Percentiles rank a stretch among this genome's conserved stretches.
phyloP scores from a whole-genome alignment of 2,113 vertebrate species.

The Cyprinus carpio region DNA sequence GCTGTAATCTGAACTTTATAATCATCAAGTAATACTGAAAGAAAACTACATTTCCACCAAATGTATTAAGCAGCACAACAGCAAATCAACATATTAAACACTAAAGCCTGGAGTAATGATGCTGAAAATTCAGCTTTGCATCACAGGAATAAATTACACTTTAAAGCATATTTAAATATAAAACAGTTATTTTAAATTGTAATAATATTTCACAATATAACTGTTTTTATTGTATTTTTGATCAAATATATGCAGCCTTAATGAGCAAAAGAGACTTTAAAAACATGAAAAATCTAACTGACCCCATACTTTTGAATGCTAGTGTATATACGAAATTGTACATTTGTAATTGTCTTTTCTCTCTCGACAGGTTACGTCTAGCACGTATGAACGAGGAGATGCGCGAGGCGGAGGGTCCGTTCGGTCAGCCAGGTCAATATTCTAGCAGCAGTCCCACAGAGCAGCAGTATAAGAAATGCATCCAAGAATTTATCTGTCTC shows the following conservation, averaged over 20 bases:
- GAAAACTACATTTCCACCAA: not conserved
- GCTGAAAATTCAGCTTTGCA: not conserved
- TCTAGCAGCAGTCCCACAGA: conserved; percentile 92
- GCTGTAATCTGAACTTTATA: not conserved
- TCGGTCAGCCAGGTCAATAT: conserved; percentile 89
- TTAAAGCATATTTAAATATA: not conserved
- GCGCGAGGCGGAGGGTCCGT: conserved; percentile 90
- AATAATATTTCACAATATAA: not conserved
- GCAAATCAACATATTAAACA: no score
- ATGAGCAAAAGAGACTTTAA: not conserved
- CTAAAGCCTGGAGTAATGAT: not conserved
- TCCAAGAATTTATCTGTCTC: conserved; percentile 97
- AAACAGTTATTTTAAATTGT: not conserved
- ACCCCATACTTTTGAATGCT: not conserved
- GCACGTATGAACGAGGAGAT: conserved; percentile 98
- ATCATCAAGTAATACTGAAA: not conserved
- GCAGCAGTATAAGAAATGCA: conserved; percentile 94
- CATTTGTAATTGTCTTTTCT: not conserved
- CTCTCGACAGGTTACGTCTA: conserved; percentile 84
- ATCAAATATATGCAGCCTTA: not conserved
- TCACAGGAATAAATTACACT: not conserved
- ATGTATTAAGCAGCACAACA: not conserved
- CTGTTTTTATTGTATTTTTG: not conserved
- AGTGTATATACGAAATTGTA: not conserved
- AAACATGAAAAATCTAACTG: not conserved